These are phyloP conservation scores for Hydrotaea diabolus DNA, from an alignment of 2,888 invertebrate genomes.

Conservation along the genomic window DNA sequence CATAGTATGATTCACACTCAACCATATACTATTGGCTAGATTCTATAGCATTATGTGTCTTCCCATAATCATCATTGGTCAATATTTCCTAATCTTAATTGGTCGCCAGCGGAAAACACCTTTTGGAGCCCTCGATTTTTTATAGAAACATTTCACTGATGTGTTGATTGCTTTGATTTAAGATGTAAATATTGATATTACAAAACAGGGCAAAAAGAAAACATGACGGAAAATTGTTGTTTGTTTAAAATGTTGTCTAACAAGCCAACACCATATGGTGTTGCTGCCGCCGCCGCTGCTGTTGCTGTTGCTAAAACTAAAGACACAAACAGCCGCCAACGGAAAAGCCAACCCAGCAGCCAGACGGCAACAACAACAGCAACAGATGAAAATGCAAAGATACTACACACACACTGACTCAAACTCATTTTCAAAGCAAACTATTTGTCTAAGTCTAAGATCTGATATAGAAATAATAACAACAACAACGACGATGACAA, in stretches of 20 bases:
- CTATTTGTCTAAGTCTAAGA: conserved; percentile 51
- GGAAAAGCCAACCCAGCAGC: not conserved
- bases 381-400: not conserved
- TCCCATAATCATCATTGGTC: not conserved
- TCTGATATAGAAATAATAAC: conserved; percentile 26
- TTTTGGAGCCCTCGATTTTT: conserved; percentile 42
- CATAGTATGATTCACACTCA: no score
- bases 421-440: conserved; percentile 53
- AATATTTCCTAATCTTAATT: conserved; percentile 1
- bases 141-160: conserved; percentile 6
- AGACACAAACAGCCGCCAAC: not conserved
- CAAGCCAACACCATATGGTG: conserved; percentile 62
- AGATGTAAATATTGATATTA: conserved; percentile 56
- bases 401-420: not conserved
- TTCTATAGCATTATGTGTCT: not conserved
- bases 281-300: no score
- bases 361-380: not conserved
- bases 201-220: not conserved
- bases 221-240: conserved; percentile 27
- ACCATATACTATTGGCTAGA: no score
- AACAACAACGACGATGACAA: not conserved
- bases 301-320: not conserved
- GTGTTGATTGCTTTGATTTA: conserved; percentile 58
- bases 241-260: conserved; percentile 51
- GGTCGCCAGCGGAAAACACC: conserved; percentile 49